Base-by-base conservation (phyloP, 2,113 vertebrate genomes). In the Aepyceros melampus region DNA sequence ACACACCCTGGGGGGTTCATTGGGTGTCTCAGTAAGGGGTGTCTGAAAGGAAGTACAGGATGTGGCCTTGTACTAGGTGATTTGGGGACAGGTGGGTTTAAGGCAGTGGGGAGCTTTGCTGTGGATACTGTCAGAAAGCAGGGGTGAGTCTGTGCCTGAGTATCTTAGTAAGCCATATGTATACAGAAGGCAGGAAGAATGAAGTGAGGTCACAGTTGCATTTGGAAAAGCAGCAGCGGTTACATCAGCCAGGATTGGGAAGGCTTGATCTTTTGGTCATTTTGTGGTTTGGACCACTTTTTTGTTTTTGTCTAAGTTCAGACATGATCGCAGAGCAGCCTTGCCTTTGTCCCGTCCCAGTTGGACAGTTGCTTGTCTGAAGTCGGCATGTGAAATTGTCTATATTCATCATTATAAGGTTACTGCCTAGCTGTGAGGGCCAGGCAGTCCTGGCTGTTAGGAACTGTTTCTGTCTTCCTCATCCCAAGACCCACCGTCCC, bases 261-360 rank as follows among this genome's bases (percentile, higher is more conserved):
- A 33, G 47, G 29, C 16, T 31, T 33, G 53, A 40, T 29, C 2
- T 40, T 74, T 27, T 8, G 55, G 45, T 87, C 15, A 15, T 76
- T 78, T 43, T 78, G 82, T 53, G 27, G n/a, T 92, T 88, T 84
- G 23, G 49, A 76, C 49, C 51, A 7, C 40, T 84, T 79, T 74
- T 62, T n/a, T 29, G 6, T 27, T 94, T 90, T 93, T 82, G 55
- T 88, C 33, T 91, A 19, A 67, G 55, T 81, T 91, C 10, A 62
- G 60, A 74, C 2, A 8, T 53, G 29, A 74, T 62, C 29, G 6
- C 47, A 14, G 6, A 62, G 7, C 58, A 51, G 29, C 56, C 79
- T 87, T 56, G 15, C 56, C 51, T 89, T 91, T 71, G n/a, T 79
- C 40, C 11, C 2, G 4, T 56, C 87, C n/a, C 21, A 1, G 45